Conservation (phyloP, 2,797 vertebrate species). For the Typhlichthys eigenmanni region DNA sequence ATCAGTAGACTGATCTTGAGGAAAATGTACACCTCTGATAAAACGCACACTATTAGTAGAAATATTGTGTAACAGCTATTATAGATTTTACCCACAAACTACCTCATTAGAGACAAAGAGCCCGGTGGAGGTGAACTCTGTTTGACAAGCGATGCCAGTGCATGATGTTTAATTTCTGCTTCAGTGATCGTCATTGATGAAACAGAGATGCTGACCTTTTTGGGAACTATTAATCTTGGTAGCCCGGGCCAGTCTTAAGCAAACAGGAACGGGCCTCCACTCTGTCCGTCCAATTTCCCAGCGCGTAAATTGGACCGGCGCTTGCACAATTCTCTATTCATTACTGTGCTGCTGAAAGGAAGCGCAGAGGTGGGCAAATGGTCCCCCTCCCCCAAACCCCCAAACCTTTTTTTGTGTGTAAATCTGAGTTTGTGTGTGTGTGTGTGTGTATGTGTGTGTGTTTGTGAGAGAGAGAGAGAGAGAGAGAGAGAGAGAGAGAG, state of each 20-base stretch:
- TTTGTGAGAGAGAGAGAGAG: neutral
- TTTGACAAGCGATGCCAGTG: conserved; percentile 51
- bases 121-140: conserved; percentile 15
- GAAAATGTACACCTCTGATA: neutral
- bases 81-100: too few relatives aligned
- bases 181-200: conserved; percentile 76
- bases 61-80: too few relatives aligned
- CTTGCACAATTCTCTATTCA: conserved; percentile 95
- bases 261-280: conserved; percentile 85
- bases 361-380: conserved; percentile 87
- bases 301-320: conserved; percentile 89
- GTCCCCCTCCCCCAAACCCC: conserved; percentile 66
- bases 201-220: conserved; percentile 89
- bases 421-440: conserved; percentile 24
- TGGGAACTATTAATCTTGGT: conserved; percentile 87
- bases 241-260: conserved; percentile 87
- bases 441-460: conserved; percentile 27
- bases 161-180: conserved; percentile 79
- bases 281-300: conserved; percentile 90
- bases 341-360: conserved; percentile 91
- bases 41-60: neutral
- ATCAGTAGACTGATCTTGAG: neutral
- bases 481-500: neutral
- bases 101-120: conserved; percentile 4
- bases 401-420: conserved; percentile 43